phyloP scores from a whole-genome alignment of 2,888 invertebrate genomes.

The Stenichneumon culpator region DNA sequence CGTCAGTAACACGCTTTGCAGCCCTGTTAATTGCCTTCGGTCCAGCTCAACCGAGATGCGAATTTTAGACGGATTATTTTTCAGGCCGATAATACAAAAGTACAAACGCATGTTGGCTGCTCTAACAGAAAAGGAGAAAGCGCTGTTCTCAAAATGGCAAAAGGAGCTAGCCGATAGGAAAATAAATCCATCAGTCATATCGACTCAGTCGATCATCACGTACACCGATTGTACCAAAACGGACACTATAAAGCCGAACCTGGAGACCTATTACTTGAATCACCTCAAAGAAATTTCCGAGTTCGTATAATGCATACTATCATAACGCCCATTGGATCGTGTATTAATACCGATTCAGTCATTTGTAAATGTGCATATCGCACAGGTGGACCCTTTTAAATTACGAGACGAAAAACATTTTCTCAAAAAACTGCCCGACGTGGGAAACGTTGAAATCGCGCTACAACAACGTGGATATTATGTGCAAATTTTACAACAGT shows the following conservation, averaged over 20 bases:
- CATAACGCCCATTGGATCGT: not conserved
- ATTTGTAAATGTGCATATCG: not conserved
- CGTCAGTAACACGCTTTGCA: constrained; percentile 66
- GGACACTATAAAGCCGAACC: constrained; percentile 56
- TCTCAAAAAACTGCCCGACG: constrained; percentile 63
- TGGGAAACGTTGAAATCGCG: constrained; percentile 61
- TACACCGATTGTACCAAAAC: constrained; percentile 36
- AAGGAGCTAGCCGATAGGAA: constrained; percentile 45
- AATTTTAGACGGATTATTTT: constrained; percentile 48
- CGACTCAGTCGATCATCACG: constrained; percentile 61
- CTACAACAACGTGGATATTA: constrained; percentile 57
- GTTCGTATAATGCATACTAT: constrained; percentile 23
- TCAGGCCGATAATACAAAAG: constrained; percentile 72
- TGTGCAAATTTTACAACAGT: constrained; percentile 87
- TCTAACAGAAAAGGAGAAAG: constrained; percentile 66
- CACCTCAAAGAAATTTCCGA: constrained; percentile 63
- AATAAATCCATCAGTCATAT: constrained; percentile 47
- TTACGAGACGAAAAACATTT: constrained; percentile 65
- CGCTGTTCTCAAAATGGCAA: constrained; percentile 66
- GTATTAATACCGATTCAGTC: not conserved
- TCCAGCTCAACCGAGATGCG: not conserved
- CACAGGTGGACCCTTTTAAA: constrained; percentile 68
- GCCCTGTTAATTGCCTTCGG: not conserved
- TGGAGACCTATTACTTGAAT: constrained; percentile 54
- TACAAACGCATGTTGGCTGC: constrained; percentile 71